Conservation (phyloP, 1,140 invertebrate species). For the Thalassaphorura encarpata region DNA sequence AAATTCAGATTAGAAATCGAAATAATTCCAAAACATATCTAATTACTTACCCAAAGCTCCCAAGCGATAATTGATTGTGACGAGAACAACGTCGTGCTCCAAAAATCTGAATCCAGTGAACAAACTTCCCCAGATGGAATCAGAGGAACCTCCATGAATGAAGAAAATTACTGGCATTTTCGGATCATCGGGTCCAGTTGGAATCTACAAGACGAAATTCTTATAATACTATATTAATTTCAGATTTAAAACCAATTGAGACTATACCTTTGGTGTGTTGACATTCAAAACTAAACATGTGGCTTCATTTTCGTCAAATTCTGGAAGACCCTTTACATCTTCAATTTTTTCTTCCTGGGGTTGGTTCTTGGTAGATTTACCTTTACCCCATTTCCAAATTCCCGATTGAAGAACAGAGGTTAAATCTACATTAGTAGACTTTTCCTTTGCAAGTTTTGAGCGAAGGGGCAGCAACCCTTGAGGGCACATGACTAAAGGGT, state of each 20-base stretch:
- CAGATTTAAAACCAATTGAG: too few species aligned
- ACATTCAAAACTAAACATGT: slow-evolving; percentile 8
- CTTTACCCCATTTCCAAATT: too few species aligned
- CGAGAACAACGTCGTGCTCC: slow-evolving; percentile 8
- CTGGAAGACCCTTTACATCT: neutral
- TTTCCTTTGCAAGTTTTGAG: neutral
- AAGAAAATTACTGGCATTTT: slow-evolving; percentile 12
- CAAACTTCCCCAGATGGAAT: slow-evolving; percentile 5
- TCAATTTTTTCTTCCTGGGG: neutral
- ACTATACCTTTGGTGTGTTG: slow-evolving; percentile 1
- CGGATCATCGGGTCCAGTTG: neutral
- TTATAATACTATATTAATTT: too few species aligned
- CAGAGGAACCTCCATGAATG: slow-evolving; percentile 9
- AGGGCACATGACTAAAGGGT: slow-evolving; percentile 4
- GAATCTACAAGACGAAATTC: too few species aligned
- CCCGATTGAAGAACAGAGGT: too few species aligned
- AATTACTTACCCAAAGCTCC: neutral
- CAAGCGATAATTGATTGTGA: slow-evolving; percentile 12
- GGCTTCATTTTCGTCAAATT: neutral
- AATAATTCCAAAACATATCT: neutral
- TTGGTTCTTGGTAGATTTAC: too few species aligned
- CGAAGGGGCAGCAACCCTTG: neutral
- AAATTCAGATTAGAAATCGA: neutral
- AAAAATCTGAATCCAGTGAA: slow-evolving; percentile 12
- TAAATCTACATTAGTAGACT: too few species aligned